Conservation (phyloP, 1,140 invertebrate genomes). For the Semibalanus balanoides region DNA sequence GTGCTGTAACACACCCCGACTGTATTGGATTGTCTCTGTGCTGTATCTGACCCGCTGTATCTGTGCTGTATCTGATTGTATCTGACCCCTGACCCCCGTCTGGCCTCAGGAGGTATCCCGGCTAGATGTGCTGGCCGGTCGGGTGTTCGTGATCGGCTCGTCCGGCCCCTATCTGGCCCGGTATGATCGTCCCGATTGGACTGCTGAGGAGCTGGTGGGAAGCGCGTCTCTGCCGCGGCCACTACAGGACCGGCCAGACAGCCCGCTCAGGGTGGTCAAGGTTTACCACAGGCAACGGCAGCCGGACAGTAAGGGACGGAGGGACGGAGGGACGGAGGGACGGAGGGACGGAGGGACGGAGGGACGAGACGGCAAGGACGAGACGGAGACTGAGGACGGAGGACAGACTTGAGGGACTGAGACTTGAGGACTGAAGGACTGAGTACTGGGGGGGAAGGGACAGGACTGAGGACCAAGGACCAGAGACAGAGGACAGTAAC, state of each 20-base stretch:
- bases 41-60: too few relatives aligned
- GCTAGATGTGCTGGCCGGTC: slow-evolving; percentile 46
- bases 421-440: too few relatives aligned
- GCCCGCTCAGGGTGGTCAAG: slow-evolving; percentile 44
- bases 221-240: slow-evolving; percentile 13
- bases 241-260: slow-evolving; percentile 4
- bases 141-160: slow-evolving; percentile 38
- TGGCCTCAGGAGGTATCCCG: slow-evolving; percentile 38
- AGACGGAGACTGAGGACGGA: too few relatives aligned
- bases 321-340: slow-evolving; percentile 4
- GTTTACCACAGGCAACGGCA: slow-evolving; percentile 58
- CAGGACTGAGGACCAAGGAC: too few relatives aligned
- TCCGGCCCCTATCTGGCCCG: slow-evolving; percentile 42
- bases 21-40: too few relatives aligned
- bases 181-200: slow-evolving; percentile 32
- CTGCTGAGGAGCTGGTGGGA: slow-evolving; percentile 25
- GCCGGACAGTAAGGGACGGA: slow-evolving; percentile 28
- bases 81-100: too few relatives aligned
- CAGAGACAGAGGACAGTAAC: too few relatives aligned
- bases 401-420: too few relatives aligned
- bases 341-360: not conserved
- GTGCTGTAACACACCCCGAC: too few relatives aligned
- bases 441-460: too few relatives aligned
- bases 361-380: too few relatives aligned
- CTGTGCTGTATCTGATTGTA: too few relatives aligned